Base-by-base conservation (phyloP, 2,113 vertebrate genomes). In the Ceyx melanurus region DNA sequence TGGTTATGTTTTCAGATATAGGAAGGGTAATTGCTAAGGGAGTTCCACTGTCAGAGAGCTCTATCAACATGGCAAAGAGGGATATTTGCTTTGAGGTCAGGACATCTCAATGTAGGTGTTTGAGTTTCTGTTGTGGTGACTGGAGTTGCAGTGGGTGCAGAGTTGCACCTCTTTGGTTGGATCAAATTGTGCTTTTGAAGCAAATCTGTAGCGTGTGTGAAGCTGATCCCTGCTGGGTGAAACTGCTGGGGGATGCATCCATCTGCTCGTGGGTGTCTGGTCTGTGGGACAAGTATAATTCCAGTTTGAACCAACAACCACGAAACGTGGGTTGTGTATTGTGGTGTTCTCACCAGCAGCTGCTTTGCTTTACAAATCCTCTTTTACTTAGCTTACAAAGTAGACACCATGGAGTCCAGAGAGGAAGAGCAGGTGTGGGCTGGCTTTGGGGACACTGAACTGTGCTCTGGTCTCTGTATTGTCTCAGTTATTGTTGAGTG, bases 381-480 rank as follows among this genome's bases (percentile, higher is more conserved):
- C 25, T 64, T 1, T 0, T 43, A 5, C 5, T 35, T 3, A 10
- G 5, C 9, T 79, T 82, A 17, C 11, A 23, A 33, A 53, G 15
- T 57, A 53, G 21, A n/a, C 4, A 2, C 26, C 25, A 25, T 66
- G 75, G 50, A 51, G 50, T 51, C 50, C 13, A 4, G 48, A 87
- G 40, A 82, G 37, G 72, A 84, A 15, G 3, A 56, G 48, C 20
- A 71, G 18, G 17, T 64, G 4, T 14, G 10, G 26, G 3, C 28
- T 82, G 14, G 11, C 51, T 66, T 77, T 18, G 48, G 19, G 15
- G 2, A 16, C 53, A 16, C 18, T 88, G 81, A 43, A 40, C 19
- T 48, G 31, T 0, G 1, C 5, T 65, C n/a, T 1, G 0, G 12
- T 73, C 2, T 26, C 46, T 42, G 3, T 65, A 40, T 42, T 58